These are phyloP conservation scores for Lacanobia wlatinum DNA, from an alignment of 2,888 invertebrate species.

Conservation along the genomic window DNA sequence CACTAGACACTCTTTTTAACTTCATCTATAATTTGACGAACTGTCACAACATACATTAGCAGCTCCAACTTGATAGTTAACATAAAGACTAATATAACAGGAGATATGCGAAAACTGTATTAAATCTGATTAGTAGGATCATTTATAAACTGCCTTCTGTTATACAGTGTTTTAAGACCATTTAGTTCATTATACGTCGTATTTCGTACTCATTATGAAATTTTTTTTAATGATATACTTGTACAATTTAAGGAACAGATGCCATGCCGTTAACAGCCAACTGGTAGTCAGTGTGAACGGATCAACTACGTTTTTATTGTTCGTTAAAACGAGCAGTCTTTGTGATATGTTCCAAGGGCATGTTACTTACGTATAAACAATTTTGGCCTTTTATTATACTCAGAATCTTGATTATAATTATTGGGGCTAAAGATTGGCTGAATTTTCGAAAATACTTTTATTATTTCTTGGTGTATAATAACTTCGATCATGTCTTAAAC, in stretches of 20 bases:
- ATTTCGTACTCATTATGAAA: not conserved
- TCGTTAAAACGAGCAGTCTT: conserved; percentile 17
- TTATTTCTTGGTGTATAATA: not conserved
- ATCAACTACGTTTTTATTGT: conserved; percentile 37
- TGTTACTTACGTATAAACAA: conserved; percentile 15
- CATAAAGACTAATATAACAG: too few relatives aligned
- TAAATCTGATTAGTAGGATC: too few relatives aligned
- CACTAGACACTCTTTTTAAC: too few relatives aligned
- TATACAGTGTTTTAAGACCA: too few relatives aligned
- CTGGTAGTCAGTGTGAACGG: conserved; percentile 15
- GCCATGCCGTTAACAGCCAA: conserved; percentile 8
- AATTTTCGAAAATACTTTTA: not conserved
- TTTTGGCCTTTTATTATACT: conserved; percentile 11
- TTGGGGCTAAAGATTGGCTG: not conserved
- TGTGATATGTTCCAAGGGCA: conserved; percentile 38
- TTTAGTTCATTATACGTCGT: not conserved
- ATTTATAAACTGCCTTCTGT: too few relatives aligned
- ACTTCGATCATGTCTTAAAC: not conserved
- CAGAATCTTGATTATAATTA: conserved; percentile 3
- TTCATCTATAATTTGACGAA: too few relatives aligned
- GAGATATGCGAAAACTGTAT: too few relatives aligned
- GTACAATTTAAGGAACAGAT: conserved; percentile 13
- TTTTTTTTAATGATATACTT: not conserved
- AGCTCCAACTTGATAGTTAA: too few relatives aligned
- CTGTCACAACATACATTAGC: too few relatives aligned